Percentiles rank a stretch among this genome's conserved stretches.
Conservation (phyloP, 2,888 invertebrate genomes). For the Anticlea derivata region DNA sequence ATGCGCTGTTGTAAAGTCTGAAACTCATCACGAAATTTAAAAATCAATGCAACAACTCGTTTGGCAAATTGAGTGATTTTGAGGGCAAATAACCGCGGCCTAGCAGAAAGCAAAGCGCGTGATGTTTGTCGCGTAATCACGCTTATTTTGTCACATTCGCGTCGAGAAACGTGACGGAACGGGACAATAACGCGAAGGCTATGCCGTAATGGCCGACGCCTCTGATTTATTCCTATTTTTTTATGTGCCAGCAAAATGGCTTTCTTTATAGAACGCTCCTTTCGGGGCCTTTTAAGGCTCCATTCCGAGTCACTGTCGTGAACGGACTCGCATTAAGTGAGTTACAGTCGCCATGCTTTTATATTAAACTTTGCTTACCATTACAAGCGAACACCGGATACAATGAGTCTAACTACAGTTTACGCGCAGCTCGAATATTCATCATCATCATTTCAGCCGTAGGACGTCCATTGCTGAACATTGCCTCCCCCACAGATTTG, state of each 20-base stretch:
- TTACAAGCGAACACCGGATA: conserved; percentile 37
- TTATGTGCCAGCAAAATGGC: conserved; percentile 74
- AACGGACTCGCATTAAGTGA: conserved; percentile 52
- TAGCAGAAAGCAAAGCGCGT: conserved; percentile 45
- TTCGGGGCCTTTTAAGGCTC: conserved; percentile 46
- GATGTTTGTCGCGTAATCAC: conserved; percentile 65
- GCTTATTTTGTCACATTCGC: conserved; percentile 75
- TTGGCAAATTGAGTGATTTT: conserved; percentile 14
- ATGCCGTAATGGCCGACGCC: conserved; percentile 70
- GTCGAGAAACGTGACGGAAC: conserved; percentile 72
- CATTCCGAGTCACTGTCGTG: conserved; percentile 53
- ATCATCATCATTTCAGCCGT: no score
- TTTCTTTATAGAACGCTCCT: conserved; percentile 66
- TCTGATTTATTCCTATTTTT: conserved; percentile 81
- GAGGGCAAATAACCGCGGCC: conserved; percentile 16
- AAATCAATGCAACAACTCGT: conserved; percentile 10
- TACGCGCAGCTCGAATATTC: conserved; percentile 21
- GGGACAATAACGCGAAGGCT: conserved; percentile 69
- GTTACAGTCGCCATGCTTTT: conserved; percentile 53
- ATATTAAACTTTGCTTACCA: conserved; percentile 61
- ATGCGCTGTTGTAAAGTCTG: not conserved
- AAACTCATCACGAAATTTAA: not conserved
- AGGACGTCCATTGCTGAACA: no score
- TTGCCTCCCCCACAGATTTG: no score
- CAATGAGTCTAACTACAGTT: conserved; percentile 27